Evolutionary conservation across 23 tunicate species (phyloP).

Genomic region (Styela clava): DNA sequence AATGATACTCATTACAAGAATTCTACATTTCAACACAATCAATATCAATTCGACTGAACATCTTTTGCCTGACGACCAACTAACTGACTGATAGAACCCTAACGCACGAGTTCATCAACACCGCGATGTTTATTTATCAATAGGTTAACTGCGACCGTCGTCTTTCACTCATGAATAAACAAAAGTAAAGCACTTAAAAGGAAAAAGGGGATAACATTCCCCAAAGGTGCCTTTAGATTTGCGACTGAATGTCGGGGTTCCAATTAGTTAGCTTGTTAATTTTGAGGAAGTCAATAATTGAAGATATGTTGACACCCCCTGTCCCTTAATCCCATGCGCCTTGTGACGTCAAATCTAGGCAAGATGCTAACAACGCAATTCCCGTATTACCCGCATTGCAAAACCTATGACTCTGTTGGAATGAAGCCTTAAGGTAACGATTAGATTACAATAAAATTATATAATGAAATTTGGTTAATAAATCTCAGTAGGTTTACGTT

Average conservation of each 20-base stretch:
- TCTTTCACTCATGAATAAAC: not conserved
- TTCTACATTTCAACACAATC: too few relatives aligned
- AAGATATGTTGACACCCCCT: not conserved
- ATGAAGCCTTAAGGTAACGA: too few relatives aligned
- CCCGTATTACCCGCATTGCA: too few relatives aligned
- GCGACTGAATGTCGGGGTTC: not conserved
- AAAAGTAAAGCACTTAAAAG: not conserved
- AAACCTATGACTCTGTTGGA: too few relatives aligned
- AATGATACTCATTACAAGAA: too few relatives aligned
- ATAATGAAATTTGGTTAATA: too few relatives aligned
- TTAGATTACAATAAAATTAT: too few relatives aligned
- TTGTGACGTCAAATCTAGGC: not conserved
- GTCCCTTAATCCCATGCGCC: not conserved
- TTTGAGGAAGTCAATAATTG: not conserved
- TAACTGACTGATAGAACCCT: too few relatives aligned
- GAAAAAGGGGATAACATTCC: not conserved
- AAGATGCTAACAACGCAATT: too few relatives aligned
- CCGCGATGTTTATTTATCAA: not conserved
- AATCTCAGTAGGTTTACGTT: too few relatives aligned
- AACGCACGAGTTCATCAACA: not conserved
- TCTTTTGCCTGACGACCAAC: too few relatives aligned
- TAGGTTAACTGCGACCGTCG: not conserved
- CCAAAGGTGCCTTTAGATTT: not conserved
- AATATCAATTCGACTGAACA: too few relatives aligned
- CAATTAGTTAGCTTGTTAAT: not conserved